Evolutionary conservation across 2,888 invertebrate species (phyloP).

Genomic region (Apodemia mormo): DNA sequence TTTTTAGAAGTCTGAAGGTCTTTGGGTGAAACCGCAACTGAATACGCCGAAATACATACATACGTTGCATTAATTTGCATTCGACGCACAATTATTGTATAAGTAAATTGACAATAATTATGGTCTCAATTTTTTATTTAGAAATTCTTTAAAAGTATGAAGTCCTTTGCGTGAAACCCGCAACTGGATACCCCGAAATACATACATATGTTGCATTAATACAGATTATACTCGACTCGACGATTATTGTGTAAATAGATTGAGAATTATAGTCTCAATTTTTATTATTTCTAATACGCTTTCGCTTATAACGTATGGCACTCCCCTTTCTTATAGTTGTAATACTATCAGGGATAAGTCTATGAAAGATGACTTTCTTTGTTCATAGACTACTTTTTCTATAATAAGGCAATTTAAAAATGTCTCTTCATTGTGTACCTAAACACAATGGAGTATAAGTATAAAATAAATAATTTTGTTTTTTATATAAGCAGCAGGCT

Average conservation of each 20-base stretch:
- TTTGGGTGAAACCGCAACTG: too few species aligned
- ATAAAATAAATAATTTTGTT: too few species aligned
- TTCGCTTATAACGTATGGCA: background rate
- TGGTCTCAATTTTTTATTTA: background rate
- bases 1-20: too few species aligned
- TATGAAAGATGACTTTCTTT: constrained; percentile 5
- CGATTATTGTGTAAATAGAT: background rate
- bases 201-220: too few species aligned
- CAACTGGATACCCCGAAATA: too few species aligned
- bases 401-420: background rate
- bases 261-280: background rate
- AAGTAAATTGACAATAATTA: background rate
- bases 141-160: too few species aligned
- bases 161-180: too few species aligned
- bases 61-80: too few species aligned
- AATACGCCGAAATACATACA: too few species aligned
- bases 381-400: constrained; percentile 14
- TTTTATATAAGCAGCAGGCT: too few species aligned
- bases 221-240: too few species aligned
- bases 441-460: background rate
- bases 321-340: background rate
- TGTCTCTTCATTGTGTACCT: background rate
- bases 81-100: too few species aligned
- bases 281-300: background rate
- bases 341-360: constrained; percentile 8